phyloP scores from a whole-genome alignment of 1,140 invertebrate species.

The Wiebesia pumilae region DNA sequence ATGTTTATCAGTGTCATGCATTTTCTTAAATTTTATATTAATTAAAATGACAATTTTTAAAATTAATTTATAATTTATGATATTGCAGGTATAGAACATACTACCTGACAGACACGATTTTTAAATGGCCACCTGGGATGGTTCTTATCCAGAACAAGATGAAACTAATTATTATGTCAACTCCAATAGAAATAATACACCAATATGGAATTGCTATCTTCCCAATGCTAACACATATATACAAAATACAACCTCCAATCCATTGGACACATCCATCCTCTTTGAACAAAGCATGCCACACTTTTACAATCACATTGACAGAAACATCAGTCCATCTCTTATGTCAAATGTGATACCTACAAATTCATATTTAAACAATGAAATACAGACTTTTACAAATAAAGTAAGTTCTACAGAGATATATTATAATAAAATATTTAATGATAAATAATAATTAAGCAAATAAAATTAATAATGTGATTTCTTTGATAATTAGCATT shows the following conservation, averaged over 20 bases:
- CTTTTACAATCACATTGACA: conserved; percentile 50
- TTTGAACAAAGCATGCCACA: conserved; percentile 47
- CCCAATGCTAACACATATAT: conserved; percentile 49
- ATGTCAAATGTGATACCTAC: conserved; percentile 38
- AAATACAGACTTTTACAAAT: conserved; percentile 12
- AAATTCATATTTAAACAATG: conserved; percentile 34
- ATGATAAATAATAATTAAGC: not conserved
- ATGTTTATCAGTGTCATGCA: not conserved
- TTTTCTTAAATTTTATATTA: not conserved
- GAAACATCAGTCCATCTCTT: conserved; percentile 29
- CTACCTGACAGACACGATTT: not conserved
- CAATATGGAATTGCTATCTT: conserved; percentile 60
- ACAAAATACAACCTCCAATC: conserved; percentile 46
- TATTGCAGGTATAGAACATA: not conserved
- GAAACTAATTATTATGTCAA: conserved; percentile 63
- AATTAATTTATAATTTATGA: not conserved
- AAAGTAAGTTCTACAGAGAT: not conserved
- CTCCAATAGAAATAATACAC: conserved; percentile 55
- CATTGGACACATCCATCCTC: conserved; percentile 48
- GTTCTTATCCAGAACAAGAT: conserved; percentile 66
- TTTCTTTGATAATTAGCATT: too few relatives aligned
- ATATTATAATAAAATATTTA: not conserved
- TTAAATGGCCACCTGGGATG: conserved; percentile 72
- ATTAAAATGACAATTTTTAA: not conserved
- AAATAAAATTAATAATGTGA: not conserved